Evolutionary conservation across 2,888 invertebrate species (phyloP).

Genomic region (Busseola fusca): DNA sequence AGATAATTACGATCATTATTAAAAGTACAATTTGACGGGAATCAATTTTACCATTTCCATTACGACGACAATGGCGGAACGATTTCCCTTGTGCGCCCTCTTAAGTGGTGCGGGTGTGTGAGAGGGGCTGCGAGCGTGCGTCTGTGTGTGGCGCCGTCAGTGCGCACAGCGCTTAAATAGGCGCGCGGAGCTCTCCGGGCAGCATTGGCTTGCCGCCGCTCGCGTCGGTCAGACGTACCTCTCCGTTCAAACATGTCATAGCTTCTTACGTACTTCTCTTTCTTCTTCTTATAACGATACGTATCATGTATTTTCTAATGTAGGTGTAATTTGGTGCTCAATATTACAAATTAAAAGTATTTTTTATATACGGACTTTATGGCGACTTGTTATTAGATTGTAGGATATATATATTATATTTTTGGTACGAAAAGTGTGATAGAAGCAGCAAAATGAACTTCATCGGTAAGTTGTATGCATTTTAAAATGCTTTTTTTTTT

Average conservation of each 20-base stretch:
- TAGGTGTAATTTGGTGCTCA: conserved; percentile 85
- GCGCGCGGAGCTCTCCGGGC: conserved; percentile 54
- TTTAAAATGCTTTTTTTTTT: conserved; percentile 14
- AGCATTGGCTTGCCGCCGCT: conserved; percentile 79
- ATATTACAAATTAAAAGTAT: conserved; percentile 75
- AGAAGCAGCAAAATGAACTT: conserved; percentile 82
- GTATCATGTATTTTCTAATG: conserved; percentile 85
- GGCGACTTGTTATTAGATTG: conserved; percentile 76
- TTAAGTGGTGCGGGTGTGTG: conserved; percentile 72
- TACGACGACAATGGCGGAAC: conserved; percentile 83
- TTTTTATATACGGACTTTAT: conserved; percentile 84
- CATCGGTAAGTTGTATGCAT: conserved; percentile 79
- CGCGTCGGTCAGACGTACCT: conserved; percentile 74
- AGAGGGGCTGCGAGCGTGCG: conserved; percentile 39
- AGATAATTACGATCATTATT: conserved; percentile 85
- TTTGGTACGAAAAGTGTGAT: conserved; percentile 72
- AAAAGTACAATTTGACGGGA: conserved; percentile 82
- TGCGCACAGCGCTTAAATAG: conserved; percentile 74
- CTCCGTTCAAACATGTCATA: conserved; percentile 78
- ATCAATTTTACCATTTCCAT: conserved; percentile 84
- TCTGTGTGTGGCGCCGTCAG: conserved; percentile 63
- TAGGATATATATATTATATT: conserved; percentile 63
- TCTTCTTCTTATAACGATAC: conserved; percentile 81
- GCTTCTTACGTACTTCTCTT: conserved; percentile 72
- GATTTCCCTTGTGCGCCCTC: conserved; percentile 83